Evolutionary conservation across 2,113 vertebrate species (phyloP).

Genomic region (Lutjanus erythropterus): DNA sequence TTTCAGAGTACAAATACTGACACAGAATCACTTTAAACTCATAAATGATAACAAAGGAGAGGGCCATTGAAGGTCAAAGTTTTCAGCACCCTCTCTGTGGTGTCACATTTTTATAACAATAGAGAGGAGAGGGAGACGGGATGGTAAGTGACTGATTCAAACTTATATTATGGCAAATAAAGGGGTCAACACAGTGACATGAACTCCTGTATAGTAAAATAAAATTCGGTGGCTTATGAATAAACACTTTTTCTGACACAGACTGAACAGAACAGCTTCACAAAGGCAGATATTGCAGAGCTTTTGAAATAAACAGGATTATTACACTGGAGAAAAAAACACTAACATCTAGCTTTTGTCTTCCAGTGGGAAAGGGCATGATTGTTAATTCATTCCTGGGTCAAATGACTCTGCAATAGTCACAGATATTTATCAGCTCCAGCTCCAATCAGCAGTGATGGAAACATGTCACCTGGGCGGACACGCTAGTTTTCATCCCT

Average conservation of each 20-base stretch:
- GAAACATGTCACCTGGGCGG: too few relatives aligned
- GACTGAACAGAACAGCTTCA: constrained; percentile 4
- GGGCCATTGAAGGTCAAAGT: constrained; percentile 49
- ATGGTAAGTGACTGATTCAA: constrained; percentile 30
- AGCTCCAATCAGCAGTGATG: too few relatives aligned
- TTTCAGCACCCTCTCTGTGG: constrained; percentile 27
- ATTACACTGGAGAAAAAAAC: too few relatives aligned
- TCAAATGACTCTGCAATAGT: too few relatives aligned
- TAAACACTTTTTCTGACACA: not conserved
- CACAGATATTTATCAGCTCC: too few relatives aligned
- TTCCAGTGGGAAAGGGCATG: too few relatives aligned
- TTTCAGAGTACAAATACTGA: constrained; percentile 50
- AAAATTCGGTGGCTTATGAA: not conserved
- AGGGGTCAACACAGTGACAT: constrained; percentile 40
- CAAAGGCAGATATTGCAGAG: not conserved
- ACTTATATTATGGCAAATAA: constrained; percentile 32
- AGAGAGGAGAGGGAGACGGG: not conserved
- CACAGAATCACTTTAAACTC: constrained; percentile 38
- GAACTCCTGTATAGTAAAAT: not conserved
- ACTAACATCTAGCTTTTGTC: too few relatives aligned
- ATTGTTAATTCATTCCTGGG: too few relatives aligned
- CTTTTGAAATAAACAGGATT: not conserved
- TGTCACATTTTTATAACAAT: constrained; percentile 31
- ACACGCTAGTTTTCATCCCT: too few relatives aligned
- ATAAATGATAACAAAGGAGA: constrained; percentile 49